A percentile compares a stretch with the other conserved stretches of the same genome.
phyloP scores from a whole-genome alignment of 2,888 invertebrate species.

The Callyntrura guangdongensis region DNA sequence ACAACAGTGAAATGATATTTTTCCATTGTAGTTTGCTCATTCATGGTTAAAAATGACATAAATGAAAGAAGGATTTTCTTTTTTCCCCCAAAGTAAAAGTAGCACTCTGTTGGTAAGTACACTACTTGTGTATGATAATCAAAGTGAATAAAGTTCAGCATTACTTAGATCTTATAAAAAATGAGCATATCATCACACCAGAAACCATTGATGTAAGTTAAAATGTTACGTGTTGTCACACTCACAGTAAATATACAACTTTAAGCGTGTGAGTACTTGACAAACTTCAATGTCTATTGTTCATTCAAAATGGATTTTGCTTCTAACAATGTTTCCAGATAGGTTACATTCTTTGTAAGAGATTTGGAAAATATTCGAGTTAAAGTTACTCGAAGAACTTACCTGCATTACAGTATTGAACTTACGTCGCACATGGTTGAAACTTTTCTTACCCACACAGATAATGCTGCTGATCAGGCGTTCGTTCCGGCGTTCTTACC shows the following conservation, averaged over 20 bases:
- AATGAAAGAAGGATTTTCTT: not conserved
- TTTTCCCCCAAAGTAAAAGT: too few species aligned
- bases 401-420: conserved; percentile 22
- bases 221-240: too few species aligned
- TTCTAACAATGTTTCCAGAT: conserved; percentile 5
- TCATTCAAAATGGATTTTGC: not conserved
- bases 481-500: not conserved
- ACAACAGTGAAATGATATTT: too few species aligned
- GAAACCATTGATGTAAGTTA: not conserved
- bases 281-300: conserved; percentile 11
- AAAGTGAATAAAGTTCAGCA: too few species aligned
- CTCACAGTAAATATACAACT: too few species aligned
- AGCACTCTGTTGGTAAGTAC: too few species aligned
- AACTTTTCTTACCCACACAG: not conserved
- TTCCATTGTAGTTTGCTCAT: too few species aligned
- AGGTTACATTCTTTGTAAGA: not conserved
- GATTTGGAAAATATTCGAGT: not conserved
- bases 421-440: not conserved
- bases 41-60: not conserved
- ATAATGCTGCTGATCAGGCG: conserved; percentile 33
- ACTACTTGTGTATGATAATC: too few species aligned
- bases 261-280: not conserved
- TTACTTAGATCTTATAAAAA: not conserved
- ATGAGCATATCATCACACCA: not conserved
- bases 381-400: not conserved